Evolutionary conservation across 2,113 vertebrate genomes (phyloP), one percentile per base, ranked within the genome.

Genomic region (Trinectes maculatus): DNA sequence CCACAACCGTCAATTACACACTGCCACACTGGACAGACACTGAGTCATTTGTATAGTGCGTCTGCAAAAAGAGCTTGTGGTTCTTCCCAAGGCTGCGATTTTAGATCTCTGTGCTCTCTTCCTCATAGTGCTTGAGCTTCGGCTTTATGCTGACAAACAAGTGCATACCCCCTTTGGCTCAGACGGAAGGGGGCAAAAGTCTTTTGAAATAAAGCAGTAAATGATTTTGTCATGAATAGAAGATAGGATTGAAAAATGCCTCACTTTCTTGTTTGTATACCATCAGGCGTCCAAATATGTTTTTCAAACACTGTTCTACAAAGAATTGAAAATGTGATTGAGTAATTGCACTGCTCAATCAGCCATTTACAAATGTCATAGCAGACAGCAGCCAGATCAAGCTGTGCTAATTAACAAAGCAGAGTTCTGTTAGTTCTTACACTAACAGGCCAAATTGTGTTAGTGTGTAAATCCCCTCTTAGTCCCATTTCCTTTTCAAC

Each of bases 401-500:
- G 24, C 49, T 63, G 52, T 47, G 34, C 44, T 62, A 53, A 69
- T 28, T 73, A 49, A 62, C 21, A 49, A 68, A 78, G 52, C 26
- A 2, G 9, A 34, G 71, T 37, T n/a, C n/a, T n/a, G n/a, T n/a
- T n/a, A n/a, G n/a, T n/a, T 73, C 44, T 43, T 37, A 73, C 13
- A 18, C 51, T 63, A 75, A 60, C 29, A 28, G 56, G 36, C 36
- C 34, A 40, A 91, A 89, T 70, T 86, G 86, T 89, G 90, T 91
- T 86, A 91, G 83, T 88, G 85, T 92, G 91, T 72, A 91, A 92
- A 93, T 92, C 87, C 85, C 86, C 18, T 78, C 87, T 92, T 93
- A 87, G 84, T 88, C 88, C 89, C 77, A 77, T 91, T 93, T 90
- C 86, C 83, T 71, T 84, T 72, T 87, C 84, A 87, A 83, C 63